Conservation (phyloP, 2,113 vertebrate species). For the Gasterosteus nipponicus region DNA sequence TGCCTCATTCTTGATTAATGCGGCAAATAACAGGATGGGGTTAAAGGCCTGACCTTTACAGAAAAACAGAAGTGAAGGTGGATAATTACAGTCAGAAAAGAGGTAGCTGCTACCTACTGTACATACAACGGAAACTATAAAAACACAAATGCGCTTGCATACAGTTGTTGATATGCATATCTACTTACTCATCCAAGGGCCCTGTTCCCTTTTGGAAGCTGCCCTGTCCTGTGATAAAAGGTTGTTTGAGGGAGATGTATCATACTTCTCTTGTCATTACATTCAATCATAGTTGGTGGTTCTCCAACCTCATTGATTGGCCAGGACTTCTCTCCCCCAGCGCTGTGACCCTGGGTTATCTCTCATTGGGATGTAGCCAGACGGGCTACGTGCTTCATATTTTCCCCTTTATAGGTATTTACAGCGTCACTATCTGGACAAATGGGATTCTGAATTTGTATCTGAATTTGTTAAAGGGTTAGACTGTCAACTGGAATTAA, state of each 20-base stretch:
- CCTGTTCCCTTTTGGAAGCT: neutral
- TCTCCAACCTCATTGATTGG: neutral
- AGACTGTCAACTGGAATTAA: neutral
- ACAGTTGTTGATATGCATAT: neutral
- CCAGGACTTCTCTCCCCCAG: neutral
- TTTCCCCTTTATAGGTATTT: conserved; percentile 7
- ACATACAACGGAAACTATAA: neutral
- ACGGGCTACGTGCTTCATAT: conserved; percentile 10
- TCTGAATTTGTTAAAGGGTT: conserved; percentile 15
- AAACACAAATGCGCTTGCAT: neutral
- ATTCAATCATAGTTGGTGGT: neutral
- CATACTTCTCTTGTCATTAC: neutral
- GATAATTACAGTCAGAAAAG: neutral
- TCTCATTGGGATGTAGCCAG: conserved; percentile 4
- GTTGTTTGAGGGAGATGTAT: neutral
- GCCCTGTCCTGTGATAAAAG: neutral
- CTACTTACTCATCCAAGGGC: neutral
- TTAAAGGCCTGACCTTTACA: neutral
- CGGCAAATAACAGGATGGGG: neutral
- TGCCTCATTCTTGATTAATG: neutral
- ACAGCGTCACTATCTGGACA: conserved; percentile 5
- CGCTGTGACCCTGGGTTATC: neutral
- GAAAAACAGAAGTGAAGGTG: neutral
- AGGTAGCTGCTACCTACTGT: neutral
- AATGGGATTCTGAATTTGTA: conserved; percentile 16